These are phyloP conservation scores for Myotis daubentonii DNA, from an alignment of 2,797 vertebrate genomes.

Conservation along the genomic window DNA sequence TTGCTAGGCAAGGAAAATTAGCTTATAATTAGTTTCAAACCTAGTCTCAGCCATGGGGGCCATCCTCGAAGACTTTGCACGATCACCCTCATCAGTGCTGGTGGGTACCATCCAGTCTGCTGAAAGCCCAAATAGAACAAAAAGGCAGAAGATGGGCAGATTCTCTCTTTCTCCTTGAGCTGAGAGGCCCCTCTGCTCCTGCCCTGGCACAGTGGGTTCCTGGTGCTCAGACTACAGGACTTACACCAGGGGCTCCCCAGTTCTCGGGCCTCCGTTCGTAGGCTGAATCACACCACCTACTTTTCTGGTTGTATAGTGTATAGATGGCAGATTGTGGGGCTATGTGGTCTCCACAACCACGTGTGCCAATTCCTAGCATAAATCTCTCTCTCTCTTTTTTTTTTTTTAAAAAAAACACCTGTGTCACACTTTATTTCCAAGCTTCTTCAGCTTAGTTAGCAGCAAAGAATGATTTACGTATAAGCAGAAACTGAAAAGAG, in stretches of 20 bases:
- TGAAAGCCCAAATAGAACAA: not conserved
- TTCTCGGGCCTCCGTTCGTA: not conserved
- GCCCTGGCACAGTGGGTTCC: not conserved
- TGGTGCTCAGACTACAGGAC: not conserved
- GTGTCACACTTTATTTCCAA: too few relatives aligned
- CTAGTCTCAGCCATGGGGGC: not conserved
- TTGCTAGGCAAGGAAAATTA: not conserved
- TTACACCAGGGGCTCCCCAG: not conserved
- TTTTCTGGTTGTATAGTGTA: not conserved
- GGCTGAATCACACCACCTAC: not conserved
- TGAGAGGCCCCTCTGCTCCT: not conserved
- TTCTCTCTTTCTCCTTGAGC: not conserved
- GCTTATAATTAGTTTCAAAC: slow-evolving; percentile 35
- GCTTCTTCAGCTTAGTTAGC: too few relatives aligned
- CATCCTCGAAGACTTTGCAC: too few relatives aligned
- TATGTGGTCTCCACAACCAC: not conserved
- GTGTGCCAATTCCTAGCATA: not conserved
- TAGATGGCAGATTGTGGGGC: too few relatives aligned
- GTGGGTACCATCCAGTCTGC: not conserved
- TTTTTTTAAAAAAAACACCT: too few relatives aligned
- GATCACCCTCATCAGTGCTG: rapidly evolving
- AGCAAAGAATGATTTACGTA: too few relatives aligned
- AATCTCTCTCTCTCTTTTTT: not conserved
- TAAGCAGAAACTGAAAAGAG: too few relatives aligned
- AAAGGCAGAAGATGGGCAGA: not conserved